Evolutionary conservation across 2,113 vertebrate genomes (phyloP).

Genomic region (Rostratula benghalensis): DNA sequence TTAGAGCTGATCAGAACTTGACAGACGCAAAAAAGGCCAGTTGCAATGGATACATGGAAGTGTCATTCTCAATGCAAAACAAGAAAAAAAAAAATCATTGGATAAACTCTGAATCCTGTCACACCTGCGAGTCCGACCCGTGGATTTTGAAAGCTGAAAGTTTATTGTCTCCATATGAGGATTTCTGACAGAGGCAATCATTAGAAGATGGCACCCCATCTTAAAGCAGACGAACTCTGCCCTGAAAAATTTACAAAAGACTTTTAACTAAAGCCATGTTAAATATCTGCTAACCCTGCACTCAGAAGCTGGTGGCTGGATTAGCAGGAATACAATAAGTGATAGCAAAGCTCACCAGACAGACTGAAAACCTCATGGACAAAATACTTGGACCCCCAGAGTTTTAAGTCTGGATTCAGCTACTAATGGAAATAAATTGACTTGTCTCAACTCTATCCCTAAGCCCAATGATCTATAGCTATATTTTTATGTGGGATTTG

Average conservation of each 20-base stretch:
- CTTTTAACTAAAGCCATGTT: constrained; percentile 7
- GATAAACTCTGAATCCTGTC: neutral
- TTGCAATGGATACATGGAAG: neutral
- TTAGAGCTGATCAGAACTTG: constrained; percentile 15
- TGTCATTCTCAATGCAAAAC: neutral
- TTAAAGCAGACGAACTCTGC: constrained; percentile 37
- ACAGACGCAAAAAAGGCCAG: neutral
- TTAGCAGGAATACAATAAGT: neutral
- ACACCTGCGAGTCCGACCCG: neutral
- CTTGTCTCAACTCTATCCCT: constrained; percentile 52
- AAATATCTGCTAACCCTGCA: neutral
- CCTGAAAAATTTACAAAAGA: constrained; percentile 42
- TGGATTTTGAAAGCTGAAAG: constrained; percentile 3
- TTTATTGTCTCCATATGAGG: constrained; percentile 11
- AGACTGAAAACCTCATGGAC: neutral
- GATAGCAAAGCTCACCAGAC: neutral
- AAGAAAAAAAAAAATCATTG: neutral
- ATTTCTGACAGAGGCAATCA: constrained; percentile 22
- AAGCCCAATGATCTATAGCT: constrained; percentile 46
- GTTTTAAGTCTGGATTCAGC: constrained; percentile 10
- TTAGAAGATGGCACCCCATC: constrained; percentile 22
- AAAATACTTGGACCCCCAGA: neutral
- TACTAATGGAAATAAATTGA: constrained; percentile 62
- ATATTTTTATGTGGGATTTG: constrained; percentile 54
- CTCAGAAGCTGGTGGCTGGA: neutral